Evolutionary conservation across 2,797 vertebrate species (phyloP).

Genomic region (Tenualosa thibaudeaui): DNA sequence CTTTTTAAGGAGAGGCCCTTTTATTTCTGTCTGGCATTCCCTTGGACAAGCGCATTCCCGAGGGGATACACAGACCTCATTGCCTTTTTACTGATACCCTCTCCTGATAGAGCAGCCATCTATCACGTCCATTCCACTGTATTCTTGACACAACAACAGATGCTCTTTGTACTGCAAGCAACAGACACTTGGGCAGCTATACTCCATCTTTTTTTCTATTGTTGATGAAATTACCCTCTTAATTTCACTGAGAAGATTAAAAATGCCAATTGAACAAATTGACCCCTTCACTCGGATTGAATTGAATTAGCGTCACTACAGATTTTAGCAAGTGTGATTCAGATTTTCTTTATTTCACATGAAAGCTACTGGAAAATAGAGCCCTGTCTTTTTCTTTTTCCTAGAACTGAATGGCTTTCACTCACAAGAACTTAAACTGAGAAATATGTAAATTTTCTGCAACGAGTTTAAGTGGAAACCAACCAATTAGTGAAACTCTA

Average conservation of each 20-base stretch:
- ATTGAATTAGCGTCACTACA: not conserved
- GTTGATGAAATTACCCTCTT: not conserved
- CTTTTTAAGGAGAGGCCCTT: not conserved
- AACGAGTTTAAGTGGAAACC: not conserved
- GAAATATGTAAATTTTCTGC: not conserved
- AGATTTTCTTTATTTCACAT: not conserved
- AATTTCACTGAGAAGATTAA: not conserved
- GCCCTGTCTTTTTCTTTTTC: not conserved
- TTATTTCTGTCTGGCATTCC: not conserved
- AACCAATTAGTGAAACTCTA: conserved; percentile 5
- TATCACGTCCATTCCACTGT: not conserved
- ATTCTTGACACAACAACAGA: not conserved
- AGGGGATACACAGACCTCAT: not conserved
- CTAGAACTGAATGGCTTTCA: not conserved
- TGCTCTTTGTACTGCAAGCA: not conserved
- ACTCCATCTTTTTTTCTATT: not conserved
- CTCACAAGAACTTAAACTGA: not conserved
- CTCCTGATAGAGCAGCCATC: not conserved
- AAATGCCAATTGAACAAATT: not conserved
- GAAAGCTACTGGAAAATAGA: not conserved
- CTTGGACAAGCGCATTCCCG: not conserved
- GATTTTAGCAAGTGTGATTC: not conserved
- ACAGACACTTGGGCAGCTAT: not conserved
- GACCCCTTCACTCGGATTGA: not conserved
- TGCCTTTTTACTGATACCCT: not conserved